Percentiles rank a stretch among this genome's conserved stretches.
phyloP scores from a whole-genome alignment of 2,797 vertebrate species.

The Podargus strigoides region DNA sequence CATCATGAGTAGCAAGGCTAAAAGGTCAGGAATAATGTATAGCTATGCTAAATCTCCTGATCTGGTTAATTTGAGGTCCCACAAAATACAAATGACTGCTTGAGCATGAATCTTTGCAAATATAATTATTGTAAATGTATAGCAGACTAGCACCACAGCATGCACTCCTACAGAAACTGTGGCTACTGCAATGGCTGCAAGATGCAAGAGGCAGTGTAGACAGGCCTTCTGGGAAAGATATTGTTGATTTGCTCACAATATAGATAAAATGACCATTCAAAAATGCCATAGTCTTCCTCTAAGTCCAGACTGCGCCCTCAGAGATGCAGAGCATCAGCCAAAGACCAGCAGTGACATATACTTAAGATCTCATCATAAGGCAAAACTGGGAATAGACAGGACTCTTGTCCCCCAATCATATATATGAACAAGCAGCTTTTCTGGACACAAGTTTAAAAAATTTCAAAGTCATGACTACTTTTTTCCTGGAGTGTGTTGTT shows the following conservation, averaged over 20 bases:
- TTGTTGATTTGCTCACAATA: not conserved
- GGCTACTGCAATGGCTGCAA: not conserved
- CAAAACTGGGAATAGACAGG: not conserved
- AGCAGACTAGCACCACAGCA: not conserved
- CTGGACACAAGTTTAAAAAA: not conserved
- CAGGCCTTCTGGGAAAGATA: not conserved
- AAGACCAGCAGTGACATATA: fast-evolving
- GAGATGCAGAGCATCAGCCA: not conserved
- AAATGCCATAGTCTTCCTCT: not conserved
- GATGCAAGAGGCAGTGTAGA: not conserved
- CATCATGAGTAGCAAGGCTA: not conserved
- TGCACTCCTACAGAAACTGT: not conserved
- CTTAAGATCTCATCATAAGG: not conserved
- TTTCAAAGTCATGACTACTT: fast-evolving
- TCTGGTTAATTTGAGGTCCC: not conserved
- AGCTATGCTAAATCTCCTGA: not conserved
- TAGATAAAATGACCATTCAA: not conserved
- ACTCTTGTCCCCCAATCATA: not conserved
- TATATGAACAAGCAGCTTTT: not conserved
- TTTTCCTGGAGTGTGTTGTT: not conserved
- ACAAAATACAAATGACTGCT: not conserved
- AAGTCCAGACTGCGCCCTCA: not conserved
- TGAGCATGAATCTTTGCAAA: not conserved
- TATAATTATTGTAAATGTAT: not conserved
- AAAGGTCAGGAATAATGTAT: not conserved